phyloP scores from a whole-genome alignment of 2,888 invertebrate species.

The Pyrgus malvae region DNA sequence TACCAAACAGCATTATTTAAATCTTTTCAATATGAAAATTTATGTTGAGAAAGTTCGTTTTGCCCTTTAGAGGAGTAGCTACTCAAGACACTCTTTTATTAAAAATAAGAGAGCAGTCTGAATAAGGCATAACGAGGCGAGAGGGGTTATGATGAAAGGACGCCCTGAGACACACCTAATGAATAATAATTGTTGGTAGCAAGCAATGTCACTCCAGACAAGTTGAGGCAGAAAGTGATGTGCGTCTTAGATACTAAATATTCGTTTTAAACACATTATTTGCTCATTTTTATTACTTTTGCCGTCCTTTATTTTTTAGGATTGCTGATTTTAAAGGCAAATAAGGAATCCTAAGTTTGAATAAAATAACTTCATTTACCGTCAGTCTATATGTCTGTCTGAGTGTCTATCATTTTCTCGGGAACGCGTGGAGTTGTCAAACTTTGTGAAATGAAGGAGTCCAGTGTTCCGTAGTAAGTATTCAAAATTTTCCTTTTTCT shows the following conservation, averaged over 20 bases:
- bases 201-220: conserved; percentile 49
- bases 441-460: too few relatives aligned
- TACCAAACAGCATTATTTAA: conserved; percentile 15
- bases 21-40: conserved; percentile 1
- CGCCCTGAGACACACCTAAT: conserved; percentile 55
- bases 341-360: too few relatives aligned
- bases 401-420: too few relatives aligned
- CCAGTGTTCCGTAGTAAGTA: too few relatives aligned
- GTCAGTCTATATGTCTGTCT: too few relatives aligned
- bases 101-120: conserved; percentile 57
- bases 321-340: too few relatives aligned
- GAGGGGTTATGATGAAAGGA: conserved; percentile 61
- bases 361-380: too few relatives aligned
- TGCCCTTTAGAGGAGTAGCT: conserved; percentile 17
- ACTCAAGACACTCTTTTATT: conserved; percentile 53
- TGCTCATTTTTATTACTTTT: neutral
- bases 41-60: conserved; percentile 11
- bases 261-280: conserved; percentile 1
- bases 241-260: neutral
- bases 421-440: too few relatives aligned
- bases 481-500: too few relatives aligned
- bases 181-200: conserved; percentile 65
- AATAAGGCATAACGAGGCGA: conserved; percentile 67
- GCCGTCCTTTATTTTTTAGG: neutral
- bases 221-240: conserved; percentile 36